Conservation (phyloP, 2,888 invertebrate species). For the Orthosia gracilis region DNA sequence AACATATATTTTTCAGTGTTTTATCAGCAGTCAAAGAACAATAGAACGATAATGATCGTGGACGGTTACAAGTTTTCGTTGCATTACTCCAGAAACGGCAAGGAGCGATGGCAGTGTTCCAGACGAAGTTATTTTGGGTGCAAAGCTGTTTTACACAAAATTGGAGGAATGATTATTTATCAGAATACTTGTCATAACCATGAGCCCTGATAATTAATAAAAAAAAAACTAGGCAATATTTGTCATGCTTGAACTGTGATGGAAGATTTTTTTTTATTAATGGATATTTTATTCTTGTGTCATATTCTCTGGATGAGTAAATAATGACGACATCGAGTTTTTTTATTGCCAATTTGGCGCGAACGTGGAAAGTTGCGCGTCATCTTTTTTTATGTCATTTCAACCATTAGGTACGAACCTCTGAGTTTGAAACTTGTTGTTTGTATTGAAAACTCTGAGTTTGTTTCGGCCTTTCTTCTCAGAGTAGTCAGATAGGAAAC, state of each 20-base stretch:
- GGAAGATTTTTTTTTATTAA: background rate
- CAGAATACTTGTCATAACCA: conserved; percentile 77
- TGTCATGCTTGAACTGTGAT: conserved; percentile 12
- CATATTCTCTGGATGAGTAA: background rate
- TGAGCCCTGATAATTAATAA: conserved; percentile 61
- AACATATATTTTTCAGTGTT: conserved; percentile 67
- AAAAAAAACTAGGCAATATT: background rate
- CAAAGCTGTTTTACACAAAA: conserved; percentile 78
- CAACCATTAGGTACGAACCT: too few species aligned
- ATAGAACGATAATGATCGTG: conserved; percentile 75
- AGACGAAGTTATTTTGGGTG: conserved; percentile 81
- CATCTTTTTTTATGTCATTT: conserved; percentile 6
- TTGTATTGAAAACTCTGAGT: too few species aligned
- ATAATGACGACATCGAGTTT: background rate
- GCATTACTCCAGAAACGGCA: conserved; percentile 77
- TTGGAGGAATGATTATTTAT: conserved; percentile 69
- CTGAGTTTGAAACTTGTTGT: too few species aligned
- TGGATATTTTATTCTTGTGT: too few species aligned
- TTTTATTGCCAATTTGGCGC: background rate
- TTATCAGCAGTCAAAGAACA: conserved; percentile 75
- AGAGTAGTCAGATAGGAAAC: too few species aligned
- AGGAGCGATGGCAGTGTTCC: conserved; percentile 81
- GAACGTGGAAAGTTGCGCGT: background rate
- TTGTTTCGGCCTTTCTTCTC: too few species aligned
- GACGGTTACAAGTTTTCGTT: conserved; percentile 79